Base-by-base conservation (phyloP, 1,140 invertebrate genomes). In the Drosophila hydei region DNA sequence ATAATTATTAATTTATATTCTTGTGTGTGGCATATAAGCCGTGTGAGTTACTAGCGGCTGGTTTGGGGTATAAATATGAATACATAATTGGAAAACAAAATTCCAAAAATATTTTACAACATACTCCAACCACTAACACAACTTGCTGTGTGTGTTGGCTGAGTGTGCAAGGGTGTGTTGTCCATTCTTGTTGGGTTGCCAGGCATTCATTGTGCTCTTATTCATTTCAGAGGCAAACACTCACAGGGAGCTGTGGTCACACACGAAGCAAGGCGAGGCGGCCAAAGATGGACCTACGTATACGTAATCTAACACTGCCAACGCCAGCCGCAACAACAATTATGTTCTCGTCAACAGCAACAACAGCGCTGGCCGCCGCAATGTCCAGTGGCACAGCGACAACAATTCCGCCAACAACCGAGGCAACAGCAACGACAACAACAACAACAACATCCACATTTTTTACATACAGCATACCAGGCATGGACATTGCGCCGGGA, bases 401-500 rank as follows among this genome's bases (percentile, higher is more conserved):
- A 70, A 64, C 77, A 68, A 56, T 59, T 12, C 54, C 84, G 65
- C 54, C 84, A 72, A 25, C 77, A 74, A 60, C 65, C 63, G 42
- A 60, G 56, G 62, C 54, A 62, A 60, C 54, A 68, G 62, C 54
- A 62, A 60, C 54, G 64, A 42, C 72, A 51, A 50, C 80, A 50
- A 50, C 83, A 74, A 76, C 83, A 65, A 75, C 76, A 48, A 70
- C 81, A 70, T 65, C 68, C 69, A 88, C 90, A 91, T 91, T 88
- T 89, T 91, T 91, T 89, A 90, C 89, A 80, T 93, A 92, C 65
- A 93, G 90, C 81, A 93, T 93, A 92, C 80, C 92, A 36, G 92
- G 91, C 60, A 84, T 94, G 70, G 92, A 93, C 70, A 89, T 93
- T 45, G 92, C 93, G 47, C 92, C 92, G 33, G 92, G 93, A 58